phyloP scores from a whole-genome alignment of 2,797 vertebrate species.

The Echeneis naucrates region DNA sequence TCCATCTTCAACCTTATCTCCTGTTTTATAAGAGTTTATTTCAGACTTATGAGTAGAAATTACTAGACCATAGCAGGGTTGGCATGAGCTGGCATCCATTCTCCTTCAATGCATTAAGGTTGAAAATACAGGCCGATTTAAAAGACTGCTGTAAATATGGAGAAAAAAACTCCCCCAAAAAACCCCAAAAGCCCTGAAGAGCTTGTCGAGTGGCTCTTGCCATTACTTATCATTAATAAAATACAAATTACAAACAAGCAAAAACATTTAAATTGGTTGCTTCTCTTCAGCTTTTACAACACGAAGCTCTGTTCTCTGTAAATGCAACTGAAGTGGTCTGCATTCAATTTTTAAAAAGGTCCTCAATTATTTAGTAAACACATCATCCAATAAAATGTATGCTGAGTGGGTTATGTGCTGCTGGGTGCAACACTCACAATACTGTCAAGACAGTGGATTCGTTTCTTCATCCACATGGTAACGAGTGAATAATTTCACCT shows the following conservation, averaged over 20 bases:
- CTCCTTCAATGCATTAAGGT: background rate
- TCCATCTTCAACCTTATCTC: background rate
- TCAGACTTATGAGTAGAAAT: background rate
- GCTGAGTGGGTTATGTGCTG: constrained; percentile 50
- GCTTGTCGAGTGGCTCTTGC: constrained; percentile 34
- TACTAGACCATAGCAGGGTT: background rate
- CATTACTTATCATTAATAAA: constrained; percentile 35
- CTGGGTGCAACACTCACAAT: constrained; percentile 59
- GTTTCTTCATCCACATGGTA: constrained; percentile 73
- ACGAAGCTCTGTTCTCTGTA: constrained; percentile 43
- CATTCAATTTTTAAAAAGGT: constrained; percentile 71
- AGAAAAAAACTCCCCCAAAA: too few relatives aligned
- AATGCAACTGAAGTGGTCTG: constrained; percentile 75
- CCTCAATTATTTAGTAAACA: constrained; percentile 62
- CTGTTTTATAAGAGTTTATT: background rate
- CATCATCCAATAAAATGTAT: constrained; percentile 57
- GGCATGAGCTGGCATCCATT: background rate
- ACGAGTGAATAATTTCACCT: constrained; percentile 69
- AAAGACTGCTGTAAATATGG: constrained; percentile 44
- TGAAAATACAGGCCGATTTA: constrained; percentile 7
- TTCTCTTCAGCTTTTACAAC: constrained; percentile 46
- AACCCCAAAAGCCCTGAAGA: constrained; percentile 13
- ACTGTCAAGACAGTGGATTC: constrained; percentile 71
- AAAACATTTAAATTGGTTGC: constrained; percentile 40
- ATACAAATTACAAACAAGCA: constrained; percentile 29